Evolutionary conservation across 2,113 vertebrate genomes (phyloP), one percentile per base, ranked within the genome.

Genomic region (Passerina amoena): DNA sequence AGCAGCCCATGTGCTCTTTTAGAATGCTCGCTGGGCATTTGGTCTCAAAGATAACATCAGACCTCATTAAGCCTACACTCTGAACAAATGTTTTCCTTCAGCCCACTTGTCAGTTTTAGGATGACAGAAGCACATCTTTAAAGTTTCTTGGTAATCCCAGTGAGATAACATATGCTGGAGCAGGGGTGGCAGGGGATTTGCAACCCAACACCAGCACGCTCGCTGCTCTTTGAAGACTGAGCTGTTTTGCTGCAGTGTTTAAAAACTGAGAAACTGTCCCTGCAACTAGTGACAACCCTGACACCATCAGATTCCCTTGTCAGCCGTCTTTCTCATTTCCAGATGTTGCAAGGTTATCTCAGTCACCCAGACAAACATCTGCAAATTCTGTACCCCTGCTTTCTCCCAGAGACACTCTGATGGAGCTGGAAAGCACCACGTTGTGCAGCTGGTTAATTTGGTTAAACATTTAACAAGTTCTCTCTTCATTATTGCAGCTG

Each of bases 21-120:
- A 80, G 82, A 75, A 61, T 0, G 5, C 47, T 83, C 0, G 0
- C 42, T 40, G 7, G 83, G 82, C 77, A 60, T 92, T 96, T 92
- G 90, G 79, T 96, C 82, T 81, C 64, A 54, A 71, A 92, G 94
- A 97, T 92, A 97, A 93, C 82, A 91, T 95, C 92, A 95, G 92
- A 59, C 72, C 76, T 95, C 92, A 92, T 95, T 95, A 96, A 95
- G 61, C 77, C 86, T 64, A 87, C 79, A 75, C 88, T 86, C 51
- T 0, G 0, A 95, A 82, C 82, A 94, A 93, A 93, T 94, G 94
- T 92, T 95, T 96, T 95, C 69, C 73, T 94, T 97, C 90, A 82
- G 57, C 86, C 82, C 65, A 75, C 88, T 93, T 95, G 72, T 95
- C 90, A 90, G 71, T 94, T 94, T 90, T 57, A 70, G 56, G 85